Base-by-base conservation (phyloP, 2,888 invertebrate genomes). In the Syrista parreyssii region DNA sequence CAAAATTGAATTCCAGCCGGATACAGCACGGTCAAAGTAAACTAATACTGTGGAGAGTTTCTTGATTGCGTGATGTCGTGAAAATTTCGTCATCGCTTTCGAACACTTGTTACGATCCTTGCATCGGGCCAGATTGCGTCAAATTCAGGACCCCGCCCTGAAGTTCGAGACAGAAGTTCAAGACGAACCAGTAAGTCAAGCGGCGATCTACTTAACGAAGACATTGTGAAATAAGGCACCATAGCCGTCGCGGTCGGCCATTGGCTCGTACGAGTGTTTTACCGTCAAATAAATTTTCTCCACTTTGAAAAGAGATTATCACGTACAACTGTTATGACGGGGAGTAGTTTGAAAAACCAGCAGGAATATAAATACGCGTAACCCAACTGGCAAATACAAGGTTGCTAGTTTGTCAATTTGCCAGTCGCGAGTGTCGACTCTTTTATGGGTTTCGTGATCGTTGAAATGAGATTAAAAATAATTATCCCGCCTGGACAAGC, bases 121-220 rank as follows among this genome's bases (percentile, higher is more conserved):
- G 71, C 71, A 31, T 31, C 12, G 32, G 15, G 32, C 33, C 31
- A 77, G 69, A 36, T 77, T 77, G 77, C 74, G 77, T 75, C 77
- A 35, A 75, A 68, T 31, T 35, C 15, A 31, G 34, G 68, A 77
- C 77, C 74, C 36, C 73, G 68, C 73, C 73, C 73, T 55, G 23
- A 73, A 15, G 35, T 71, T 32, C 71, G 71, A 31, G 71, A 32
- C 31, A 71, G 71, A 32, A 31, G n/a, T 32, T 23, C 71, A 31
- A 30, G 34, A 30, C 32, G 69, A 73, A 68, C 34, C 12, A 68
- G 73, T 74, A 35, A 68, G 23, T 32, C 35, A 32, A 68, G 73
- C 68, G 77, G 68, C 32, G 74, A 75, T 69, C 55, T 69, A 68
- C 77, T 33, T 77, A 35, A 36, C 77, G 36, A 68, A 77, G 34